These are phyloP conservation scores for Hassar affinis DNA, from an alignment of 2,113 vertebrate genomes.

Conservation along the genomic window DNA sequence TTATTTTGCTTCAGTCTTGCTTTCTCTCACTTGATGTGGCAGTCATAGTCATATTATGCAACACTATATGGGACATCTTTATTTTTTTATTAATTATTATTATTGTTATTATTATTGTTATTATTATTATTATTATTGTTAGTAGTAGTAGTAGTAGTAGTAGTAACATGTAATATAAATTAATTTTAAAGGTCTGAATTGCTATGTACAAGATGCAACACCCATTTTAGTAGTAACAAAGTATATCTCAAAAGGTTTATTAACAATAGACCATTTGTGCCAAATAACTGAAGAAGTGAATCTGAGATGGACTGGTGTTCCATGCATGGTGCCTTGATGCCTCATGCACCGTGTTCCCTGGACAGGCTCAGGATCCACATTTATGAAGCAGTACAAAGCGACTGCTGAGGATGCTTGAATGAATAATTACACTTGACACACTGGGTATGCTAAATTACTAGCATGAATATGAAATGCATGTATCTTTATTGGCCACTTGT, in stretches of 20 bases:
- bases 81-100: no score
- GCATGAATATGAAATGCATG: neutral
- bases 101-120: neutral
- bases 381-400: neutral
- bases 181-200: neutral
- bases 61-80: no score
- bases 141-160: neutral
- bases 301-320: neutral
- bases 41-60: no score
- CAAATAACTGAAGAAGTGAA: neutral
- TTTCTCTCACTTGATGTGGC: neutral
- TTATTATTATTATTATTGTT: constrained; percentile 1
- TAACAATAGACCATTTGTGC: neutral
- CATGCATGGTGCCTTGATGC: neutral
- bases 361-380: neutral
- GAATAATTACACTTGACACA: constrained; percentile 17
- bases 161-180: neutral
- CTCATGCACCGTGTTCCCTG: neutral
- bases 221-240: neutral
- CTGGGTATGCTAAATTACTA: neutral
- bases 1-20: no score
- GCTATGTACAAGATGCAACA: neutral
- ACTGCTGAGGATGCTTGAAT: neutral
- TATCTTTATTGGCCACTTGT: constrained; percentile 21
- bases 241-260: neutral